phyloP scores from a whole-genome alignment of 53 echinoderm and acorn worm genomes.

The Zoroaster sp. region DNA sequence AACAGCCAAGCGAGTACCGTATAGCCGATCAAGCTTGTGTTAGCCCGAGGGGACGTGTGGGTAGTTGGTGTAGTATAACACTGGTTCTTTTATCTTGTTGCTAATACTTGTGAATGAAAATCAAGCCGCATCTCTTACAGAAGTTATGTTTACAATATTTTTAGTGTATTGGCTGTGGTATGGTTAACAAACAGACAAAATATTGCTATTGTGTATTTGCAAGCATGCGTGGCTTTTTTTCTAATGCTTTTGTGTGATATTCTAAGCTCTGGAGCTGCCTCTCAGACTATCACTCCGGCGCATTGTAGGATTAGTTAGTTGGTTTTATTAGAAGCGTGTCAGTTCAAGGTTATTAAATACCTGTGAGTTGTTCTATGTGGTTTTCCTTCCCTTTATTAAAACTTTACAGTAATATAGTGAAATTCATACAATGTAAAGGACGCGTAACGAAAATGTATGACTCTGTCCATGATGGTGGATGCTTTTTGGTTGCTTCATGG shows the following conservation, averaged over 20 bases:
- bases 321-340: conserved; percentile 17
- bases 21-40: background rate
- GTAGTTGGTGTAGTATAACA: background rate
- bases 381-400: too few species aligned
- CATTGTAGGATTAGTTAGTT: background rate
- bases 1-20: background rate
- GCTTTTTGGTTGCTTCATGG: too few species aligned
- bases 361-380: too few species aligned
- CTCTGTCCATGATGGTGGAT: too few species aligned
- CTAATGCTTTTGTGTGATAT: background rate
- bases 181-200: conserved; percentile 7
- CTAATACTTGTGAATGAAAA: background rate
- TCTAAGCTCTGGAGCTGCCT: background rate
- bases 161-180: conserved; percentile 2
- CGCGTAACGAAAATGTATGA: too few species aligned
- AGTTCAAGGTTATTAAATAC: conserved; percentile 36
- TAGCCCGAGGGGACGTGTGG: conserved; percentile 8
- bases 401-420: too few species aligned
- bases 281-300: conserved; percentile 17
- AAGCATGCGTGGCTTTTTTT: conserved; percentile 24
- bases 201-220: conserved; percentile 21
- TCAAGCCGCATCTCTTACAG: background rate
- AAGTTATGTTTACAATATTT: conserved; percentile 43
- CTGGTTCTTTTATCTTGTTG: background rate
- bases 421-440: background rate